Evolutionary conservation across 2,797 vertebrate genomes (phyloP), one percentile per base, ranked within the genome.

Genomic region (Sebastes reedi): DNA sequence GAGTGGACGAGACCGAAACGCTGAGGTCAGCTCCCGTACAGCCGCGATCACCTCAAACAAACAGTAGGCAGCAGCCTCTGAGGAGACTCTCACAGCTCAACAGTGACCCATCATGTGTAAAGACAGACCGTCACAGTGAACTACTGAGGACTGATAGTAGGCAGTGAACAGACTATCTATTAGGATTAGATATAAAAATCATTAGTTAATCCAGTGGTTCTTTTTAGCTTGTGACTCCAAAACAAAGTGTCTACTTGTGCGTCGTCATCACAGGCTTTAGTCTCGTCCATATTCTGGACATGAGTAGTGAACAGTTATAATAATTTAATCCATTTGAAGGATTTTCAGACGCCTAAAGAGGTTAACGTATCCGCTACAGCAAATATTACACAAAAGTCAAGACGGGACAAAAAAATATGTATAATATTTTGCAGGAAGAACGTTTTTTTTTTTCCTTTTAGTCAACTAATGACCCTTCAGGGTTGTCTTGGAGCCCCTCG

Each of bases 1-100:
- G 72, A 92, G 75, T 85, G 86, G 80, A 83, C 59, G 14, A 72
- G 18, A 73, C 66, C 18, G 5, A 61, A 77, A 72, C 6, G 20
- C 83, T 27, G 75, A 83, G 88, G 82, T 91, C 88, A 86, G 73
- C 81, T 58, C 64, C 56, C 1, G 18, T 52, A 32, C 58, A 46
- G 59, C 54, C 6, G 2, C 7, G 6, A 29, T 39, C 70, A 54
- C 14, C 67, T 34, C 25, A 1, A 58, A 64, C 61, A 77, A 65
- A 68, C 66, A 27, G 30, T 42, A 79, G 25, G 27, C 10, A 12
- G 59, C 39, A 30, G 58, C 42, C 42, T 46, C 42, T 46, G 42
- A 46, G 42, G 42, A 7, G 42, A 46, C 46, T 52, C 46, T 52
- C 16, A 52, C 18, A 52, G 46, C 46, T 20, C 18, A 52, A 52